phyloP scores from a whole-genome alignment of 2,113 vertebrate genomes.

The Phyllostomus discolor region DNA sequence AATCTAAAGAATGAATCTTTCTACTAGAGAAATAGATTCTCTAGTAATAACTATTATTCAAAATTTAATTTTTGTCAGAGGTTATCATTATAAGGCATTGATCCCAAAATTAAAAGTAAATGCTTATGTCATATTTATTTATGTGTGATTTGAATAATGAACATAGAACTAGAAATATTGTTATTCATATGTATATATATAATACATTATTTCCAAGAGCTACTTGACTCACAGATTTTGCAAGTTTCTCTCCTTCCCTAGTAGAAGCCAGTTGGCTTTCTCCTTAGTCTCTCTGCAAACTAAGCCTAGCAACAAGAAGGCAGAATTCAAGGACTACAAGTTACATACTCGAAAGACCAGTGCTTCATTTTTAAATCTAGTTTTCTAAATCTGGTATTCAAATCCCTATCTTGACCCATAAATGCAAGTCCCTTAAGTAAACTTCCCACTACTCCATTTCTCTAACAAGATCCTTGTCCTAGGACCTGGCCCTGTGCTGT shows the following conservation, averaged over 20 bases:
- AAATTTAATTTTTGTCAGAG: neutral
- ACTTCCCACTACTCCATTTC: neutral
- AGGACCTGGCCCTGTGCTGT: neutral
- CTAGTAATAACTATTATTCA: neutral
- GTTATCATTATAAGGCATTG: neutral
- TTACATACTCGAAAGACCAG: neutral
- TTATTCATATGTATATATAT: neutral
- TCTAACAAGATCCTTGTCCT: neutral
- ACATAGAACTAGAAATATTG: neutral
- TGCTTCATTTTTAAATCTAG: neutral
- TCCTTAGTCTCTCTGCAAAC: neutral
- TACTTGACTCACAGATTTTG: neutral
- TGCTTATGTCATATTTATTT: neutral
- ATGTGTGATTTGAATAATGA: neutral
- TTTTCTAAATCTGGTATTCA: slow-evolving; percentile 8
- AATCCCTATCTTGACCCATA: neutral
- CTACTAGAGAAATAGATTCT: neutral
- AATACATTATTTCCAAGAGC: neutral
- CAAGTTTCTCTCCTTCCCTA: neutral
- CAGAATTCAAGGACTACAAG: neutral
- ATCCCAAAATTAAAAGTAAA: neutral
- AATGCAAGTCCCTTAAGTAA: neutral
- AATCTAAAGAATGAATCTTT: too few species aligned
- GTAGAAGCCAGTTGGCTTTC: neutral
- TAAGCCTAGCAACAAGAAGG: neutral